Conservation (phyloP, 2,888 invertebrate genomes). For the Eristalinus aeneus region DNA sequence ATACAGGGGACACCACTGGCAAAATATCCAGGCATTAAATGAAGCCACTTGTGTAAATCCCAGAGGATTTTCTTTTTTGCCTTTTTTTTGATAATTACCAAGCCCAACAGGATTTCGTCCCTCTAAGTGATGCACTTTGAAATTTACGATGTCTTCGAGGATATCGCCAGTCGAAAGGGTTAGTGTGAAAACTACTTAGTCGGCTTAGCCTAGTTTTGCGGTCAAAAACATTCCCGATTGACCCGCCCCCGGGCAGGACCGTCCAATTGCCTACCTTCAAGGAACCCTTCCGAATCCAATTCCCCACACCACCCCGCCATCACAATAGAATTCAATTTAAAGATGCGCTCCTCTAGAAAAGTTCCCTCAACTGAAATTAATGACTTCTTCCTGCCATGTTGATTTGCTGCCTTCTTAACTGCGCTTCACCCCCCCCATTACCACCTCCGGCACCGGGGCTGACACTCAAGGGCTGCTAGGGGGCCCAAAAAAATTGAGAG, state of each 20-base stretch:
- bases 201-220: background rate
- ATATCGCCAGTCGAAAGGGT: too few species aligned
- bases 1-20: too few species aligned
- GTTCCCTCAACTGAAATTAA: conserved; percentile 64
- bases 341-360: conserved; percentile 20
- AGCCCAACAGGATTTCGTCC: too few species aligned
- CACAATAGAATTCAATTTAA: conserved; percentile 62
- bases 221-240: too few species aligned
- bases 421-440: conserved; percentile 38
- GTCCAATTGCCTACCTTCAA: conserved; percentile 23
- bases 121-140: too few species aligned
- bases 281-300: conserved; percentile 32
- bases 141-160: too few species aligned
- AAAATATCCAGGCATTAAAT: too few species aligned
- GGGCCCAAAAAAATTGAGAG: background rate
- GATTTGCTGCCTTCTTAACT: conserved; percentile 48
- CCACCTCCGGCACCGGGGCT: conserved; percentile 43
- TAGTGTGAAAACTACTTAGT: background rate
- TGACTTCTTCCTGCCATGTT: conserved; percentile 53
- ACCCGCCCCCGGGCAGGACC: too few species aligned
- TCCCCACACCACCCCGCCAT: conserved; percentile 16
- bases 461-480: conserved; percentile 14
- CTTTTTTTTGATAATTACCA: too few species aligned
- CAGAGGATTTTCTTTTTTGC: too few species aligned
- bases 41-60: too few species aligned